Conservation (phyloP, 2,888 invertebrate species). For the Lasioglossum vierecki region DNA sequence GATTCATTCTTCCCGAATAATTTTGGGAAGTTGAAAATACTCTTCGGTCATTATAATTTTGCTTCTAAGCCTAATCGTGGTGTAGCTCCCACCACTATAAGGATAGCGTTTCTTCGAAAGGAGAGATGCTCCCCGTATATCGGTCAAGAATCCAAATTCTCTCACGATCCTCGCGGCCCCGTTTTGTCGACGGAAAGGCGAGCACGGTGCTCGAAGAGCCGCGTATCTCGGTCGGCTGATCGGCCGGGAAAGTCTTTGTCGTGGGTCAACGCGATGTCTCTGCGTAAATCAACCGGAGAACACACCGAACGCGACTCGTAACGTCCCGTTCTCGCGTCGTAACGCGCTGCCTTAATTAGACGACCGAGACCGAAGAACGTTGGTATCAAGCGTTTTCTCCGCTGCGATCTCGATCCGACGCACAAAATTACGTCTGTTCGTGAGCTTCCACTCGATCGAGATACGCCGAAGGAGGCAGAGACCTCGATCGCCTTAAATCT, state of each 20-base stretch:
- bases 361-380: conserved; percentile 67
- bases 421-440: neutral
- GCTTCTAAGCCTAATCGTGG: too few species aligned
- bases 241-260: conserved; percentile 75
- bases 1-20: too few species aligned
- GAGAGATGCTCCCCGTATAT: neutral
- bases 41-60: too few species aligned
- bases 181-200: conserved; percentile 25
- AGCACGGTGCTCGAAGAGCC: conserved; percentile 64
- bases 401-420: conserved; percentile 7
- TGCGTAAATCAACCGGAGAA: conserved; percentile 76
- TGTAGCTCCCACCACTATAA: neutral
- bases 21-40: too few species aligned
- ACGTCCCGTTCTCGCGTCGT: neutral
- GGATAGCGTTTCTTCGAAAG: neutral
- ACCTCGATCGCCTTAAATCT: neutral
- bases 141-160: conserved; percentile 48
- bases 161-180: conserved; percentile 55
- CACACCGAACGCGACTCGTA: conserved; percentile 46
- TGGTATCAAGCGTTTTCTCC: conserved; percentile 1
- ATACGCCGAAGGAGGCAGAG: too few species aligned
- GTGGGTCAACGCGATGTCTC: conserved; percentile 64
- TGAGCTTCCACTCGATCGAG: neutral
- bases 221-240: conserved; percentile 80
- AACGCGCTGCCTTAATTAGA: conserved; percentile 71